phyloP scores from a whole-genome alignment of 2,797 vertebrate species.

The Lophotriccus pileatus region DNA sequence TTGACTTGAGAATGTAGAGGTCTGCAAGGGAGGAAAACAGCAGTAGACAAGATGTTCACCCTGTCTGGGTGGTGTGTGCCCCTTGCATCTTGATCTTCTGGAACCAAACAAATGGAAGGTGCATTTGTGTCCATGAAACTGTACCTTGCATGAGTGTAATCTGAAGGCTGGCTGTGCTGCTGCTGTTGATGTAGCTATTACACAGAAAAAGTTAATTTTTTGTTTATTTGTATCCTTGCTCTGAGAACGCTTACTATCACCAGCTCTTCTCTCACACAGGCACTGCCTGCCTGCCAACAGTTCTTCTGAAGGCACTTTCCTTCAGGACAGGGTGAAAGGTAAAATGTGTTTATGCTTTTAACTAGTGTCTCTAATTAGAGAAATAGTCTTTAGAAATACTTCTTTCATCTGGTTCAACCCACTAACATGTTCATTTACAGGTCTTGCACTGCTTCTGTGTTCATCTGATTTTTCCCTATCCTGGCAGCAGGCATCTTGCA shows the following conservation, averaged over 20 bases:
- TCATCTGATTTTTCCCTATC: neutral
- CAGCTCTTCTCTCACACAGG: neutral
- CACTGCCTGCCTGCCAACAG: neutral
- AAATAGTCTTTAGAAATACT: neutral
- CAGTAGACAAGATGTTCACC: neutral
- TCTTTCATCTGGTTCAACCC: neutral
- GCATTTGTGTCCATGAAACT: neutral
- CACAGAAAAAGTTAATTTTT: neutral
- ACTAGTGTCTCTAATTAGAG: neutral
- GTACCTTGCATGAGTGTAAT: neutral
- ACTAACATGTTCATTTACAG: neutral
- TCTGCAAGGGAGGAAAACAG: neutral
- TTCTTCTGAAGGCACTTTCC: neutral
- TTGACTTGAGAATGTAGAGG: neutral
- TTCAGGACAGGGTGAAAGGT: neutral
- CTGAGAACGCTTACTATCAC: neutral
- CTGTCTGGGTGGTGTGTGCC: neutral
- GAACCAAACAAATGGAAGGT: neutral
- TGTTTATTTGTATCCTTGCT: neutral
- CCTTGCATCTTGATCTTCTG: neutral
- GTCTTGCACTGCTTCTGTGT: neutral
- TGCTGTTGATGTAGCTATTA: neutral
- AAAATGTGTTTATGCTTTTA: slow-evolving; percentile 14
- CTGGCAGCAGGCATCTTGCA: neutral
- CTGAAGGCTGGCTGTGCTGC: neutral